These are phyloP conservation scores for Perizoma affinitatum DNA, from an alignment of 2,888 invertebrate species.

Conservation along the genomic window DNA sequence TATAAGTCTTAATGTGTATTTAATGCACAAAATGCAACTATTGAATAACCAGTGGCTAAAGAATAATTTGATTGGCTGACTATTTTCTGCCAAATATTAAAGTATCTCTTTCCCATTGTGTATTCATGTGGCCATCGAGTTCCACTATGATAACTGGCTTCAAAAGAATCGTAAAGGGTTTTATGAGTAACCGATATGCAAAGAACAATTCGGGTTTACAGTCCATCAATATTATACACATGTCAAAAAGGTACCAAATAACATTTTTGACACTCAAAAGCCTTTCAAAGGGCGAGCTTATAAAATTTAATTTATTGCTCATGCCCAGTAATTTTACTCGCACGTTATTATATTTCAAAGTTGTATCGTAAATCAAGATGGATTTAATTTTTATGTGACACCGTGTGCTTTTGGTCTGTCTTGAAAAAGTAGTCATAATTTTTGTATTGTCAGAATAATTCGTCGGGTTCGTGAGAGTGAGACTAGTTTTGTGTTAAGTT, in stretches of 20 bases:
- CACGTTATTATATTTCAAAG: conserved; percentile 79
- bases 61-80: neutral
- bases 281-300: conserved; percentile 48
- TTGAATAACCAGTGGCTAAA: too few relatives aligned
- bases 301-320: conserved; percentile 71
- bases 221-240: conserved; percentile 39
- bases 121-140: conserved; percentile 11
- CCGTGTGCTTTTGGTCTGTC: conserved; percentile 54
- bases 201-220: conserved; percentile 39
- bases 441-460: conserved; percentile 37
- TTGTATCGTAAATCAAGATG: conserved; percentile 71
- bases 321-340: conserved; percentile 68
- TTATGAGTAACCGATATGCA: conserved; percentile 31
- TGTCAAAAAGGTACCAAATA: conserved; percentile 51
- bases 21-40: too few relatives aligned
- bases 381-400: conserved; percentile 77
- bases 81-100: conserved; percentile 6
- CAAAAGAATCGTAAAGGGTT: conserved; percentile 32
- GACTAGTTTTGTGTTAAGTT: neutral
- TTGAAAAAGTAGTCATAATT: conserved; percentile 43
- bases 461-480: conserved; percentile 20
- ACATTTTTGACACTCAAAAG: conserved; percentile 54
- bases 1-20: too few relatives aligned
- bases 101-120: neutral
- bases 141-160: conserved; percentile 20